Percentiles rank a stretch among this genome's conserved stretches.
Conservation (phyloP, 2,888 invertebrate species). For the Apamea anceps region DNA sequence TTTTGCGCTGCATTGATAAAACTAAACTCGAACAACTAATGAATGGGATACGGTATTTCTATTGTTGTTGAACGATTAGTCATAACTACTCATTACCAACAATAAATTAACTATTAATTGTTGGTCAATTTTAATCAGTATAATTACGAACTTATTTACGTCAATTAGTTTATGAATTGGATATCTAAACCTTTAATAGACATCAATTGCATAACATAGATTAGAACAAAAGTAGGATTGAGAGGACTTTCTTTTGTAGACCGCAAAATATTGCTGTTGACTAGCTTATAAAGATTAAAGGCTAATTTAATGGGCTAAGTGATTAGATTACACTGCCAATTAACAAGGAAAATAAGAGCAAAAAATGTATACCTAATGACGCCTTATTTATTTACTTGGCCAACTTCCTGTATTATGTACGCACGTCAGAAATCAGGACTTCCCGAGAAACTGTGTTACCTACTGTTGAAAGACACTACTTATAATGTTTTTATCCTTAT, state of each 20-base stretch:
- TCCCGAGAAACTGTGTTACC: constrained; percentile 30
- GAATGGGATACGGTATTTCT: constrained; percentile 6
- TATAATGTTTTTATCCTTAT: constrained; percentile 47
- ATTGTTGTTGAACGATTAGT: constrained; percentile 18
- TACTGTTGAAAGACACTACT: constrained; percentile 5
- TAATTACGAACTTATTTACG: constrained; percentile 11
- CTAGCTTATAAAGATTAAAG: constrained; percentile 14
- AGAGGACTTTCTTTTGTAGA: constrained; percentile 37
- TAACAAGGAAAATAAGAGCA: constrained; percentile 30
- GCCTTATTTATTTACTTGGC: constrained; percentile 7
- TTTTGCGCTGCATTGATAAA: constrained; percentile 23
- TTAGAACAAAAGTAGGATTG: constrained; percentile 38
- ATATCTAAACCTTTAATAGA: constrained; percentile 15
- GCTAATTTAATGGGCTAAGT: constrained; percentile 39
- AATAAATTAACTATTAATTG: constrained; percentile 17
- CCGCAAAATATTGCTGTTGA: constrained; percentile 40
- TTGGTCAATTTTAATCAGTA: not conserved
- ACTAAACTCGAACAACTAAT: constrained; percentile 2
- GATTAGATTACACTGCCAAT: constrained; percentile 29
- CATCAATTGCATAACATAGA: constrained; percentile 9
- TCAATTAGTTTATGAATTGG: constrained; percentile 1
- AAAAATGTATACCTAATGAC: not conserved
- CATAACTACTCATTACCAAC: constrained; percentile 14
- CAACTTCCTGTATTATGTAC: constrained; percentile 13
- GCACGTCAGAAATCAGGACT: constrained; percentile 26